Percentiles rank a stretch among this genome's conserved stretches.
These are phyloP conservation scores for Anoncus sp. DNA, from an alignment of 2,888 invertebrate species.

Conservation along the genomic window DNA sequence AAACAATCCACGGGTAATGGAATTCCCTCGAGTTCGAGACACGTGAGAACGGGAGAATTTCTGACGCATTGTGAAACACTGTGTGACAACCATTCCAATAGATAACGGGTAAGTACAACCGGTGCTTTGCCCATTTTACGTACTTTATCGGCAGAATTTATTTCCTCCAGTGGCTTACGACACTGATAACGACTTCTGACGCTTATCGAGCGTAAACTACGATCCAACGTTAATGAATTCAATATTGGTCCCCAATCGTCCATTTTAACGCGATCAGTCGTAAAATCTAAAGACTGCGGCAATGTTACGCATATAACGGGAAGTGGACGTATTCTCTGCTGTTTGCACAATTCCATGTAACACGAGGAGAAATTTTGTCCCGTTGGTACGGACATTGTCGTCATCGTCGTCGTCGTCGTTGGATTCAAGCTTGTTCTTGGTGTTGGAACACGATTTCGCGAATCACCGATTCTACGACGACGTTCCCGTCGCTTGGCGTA, in stretches of 20 bases:
- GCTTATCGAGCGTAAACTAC: conserved; percentile 87
- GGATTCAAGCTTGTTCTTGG: neutral
- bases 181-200: conserved; percentile 87
- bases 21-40: conserved; percentile 89
- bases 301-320: conserved; percentile 79
- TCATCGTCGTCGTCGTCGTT: conserved; percentile 62
- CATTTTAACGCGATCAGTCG: conserved; percentile 90
- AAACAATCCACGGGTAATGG: conserved; percentile 89
- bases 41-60: conserved; percentile 86
- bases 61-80: conserved; percentile 87
- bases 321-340: conserved; percentile 76
- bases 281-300: conserved; percentile 87
- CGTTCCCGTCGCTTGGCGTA: conserved; percentile 44
- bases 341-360: conserved; percentile 81
- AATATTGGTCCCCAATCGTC: conserved; percentile 91
- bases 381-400: conserved; percentile 71
- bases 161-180: conserved; percentile 84
- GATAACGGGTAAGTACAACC: conserved; percentile 88
- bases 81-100: conserved; percentile 88
- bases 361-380: conserved; percentile 77
- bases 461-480: conserved; percentile 50
- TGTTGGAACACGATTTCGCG: conserved; percentile 2
- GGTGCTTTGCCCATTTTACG: conserved; percentile 87
- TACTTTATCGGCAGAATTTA: conserved; percentile 86
- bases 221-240: conserved; percentile 89